Conservation (phyloP, 92 coral and sea anemone species). For the Phenganax marumi region DNA sequence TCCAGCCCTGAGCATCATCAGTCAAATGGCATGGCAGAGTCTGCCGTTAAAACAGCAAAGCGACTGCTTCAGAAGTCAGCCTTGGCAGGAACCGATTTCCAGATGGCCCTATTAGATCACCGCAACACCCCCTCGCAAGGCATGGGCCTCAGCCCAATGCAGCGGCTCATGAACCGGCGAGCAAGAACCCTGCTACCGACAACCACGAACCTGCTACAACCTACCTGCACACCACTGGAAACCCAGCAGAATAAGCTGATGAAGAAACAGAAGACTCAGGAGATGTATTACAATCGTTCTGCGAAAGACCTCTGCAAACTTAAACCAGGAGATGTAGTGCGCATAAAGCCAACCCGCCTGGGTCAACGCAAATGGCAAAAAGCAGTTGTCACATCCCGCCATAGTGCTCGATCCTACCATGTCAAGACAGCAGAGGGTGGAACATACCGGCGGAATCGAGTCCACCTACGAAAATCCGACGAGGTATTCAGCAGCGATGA, state of each 20-base stretch:
- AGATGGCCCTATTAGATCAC: background rate
- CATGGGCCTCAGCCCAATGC: slow-evolving; percentile 18
- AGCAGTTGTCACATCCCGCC: background rate
- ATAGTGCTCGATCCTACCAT: background rate
- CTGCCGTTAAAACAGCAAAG: too few species aligned
- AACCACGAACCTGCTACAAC: slow-evolving; percentile 1
- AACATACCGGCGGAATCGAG: too few species aligned
- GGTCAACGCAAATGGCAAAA: background rate
- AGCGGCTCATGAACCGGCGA: slow-evolving; percentile 23
- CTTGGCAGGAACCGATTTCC: background rate
- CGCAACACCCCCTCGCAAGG: slow-evolving; percentile 16
- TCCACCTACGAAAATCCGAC: too few species aligned
- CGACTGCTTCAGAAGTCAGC: slow-evolving; percentile 9
- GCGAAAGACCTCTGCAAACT: background rate
- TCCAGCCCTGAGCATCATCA: too few species aligned
- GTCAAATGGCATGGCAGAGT: too few species aligned
- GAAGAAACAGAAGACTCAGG: background rate
- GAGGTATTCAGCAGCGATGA: too few species aligned
- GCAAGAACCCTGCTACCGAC: slow-evolving; percentile 2
- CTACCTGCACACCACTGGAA: background rate
- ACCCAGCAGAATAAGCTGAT: slow-evolving; percentile 5
- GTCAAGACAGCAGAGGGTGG: background rate
- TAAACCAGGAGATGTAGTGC: background rate
- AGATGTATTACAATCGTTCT: background rate
- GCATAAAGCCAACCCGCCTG: background rate